Evolutionary conservation across 2,797 vertebrate species (phyloP).

Genomic region (Pachyuromys duprasi): DNA sequence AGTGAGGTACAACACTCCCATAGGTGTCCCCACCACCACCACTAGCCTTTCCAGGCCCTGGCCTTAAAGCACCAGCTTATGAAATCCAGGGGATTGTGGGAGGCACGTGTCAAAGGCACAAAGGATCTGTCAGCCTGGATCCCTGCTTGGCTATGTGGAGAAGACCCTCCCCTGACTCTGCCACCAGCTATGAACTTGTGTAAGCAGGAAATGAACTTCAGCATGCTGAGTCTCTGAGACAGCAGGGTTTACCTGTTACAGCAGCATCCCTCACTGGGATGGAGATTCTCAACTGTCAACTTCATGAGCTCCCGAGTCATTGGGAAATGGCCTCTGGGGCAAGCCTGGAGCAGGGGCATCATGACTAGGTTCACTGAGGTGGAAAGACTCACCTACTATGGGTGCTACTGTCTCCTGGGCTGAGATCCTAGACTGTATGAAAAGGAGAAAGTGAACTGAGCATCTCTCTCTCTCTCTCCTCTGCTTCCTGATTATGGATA

Average conservation of each 20-base stretch:
- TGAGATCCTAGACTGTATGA: neutral
- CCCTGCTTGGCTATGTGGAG: neutral
- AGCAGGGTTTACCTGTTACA: neutral
- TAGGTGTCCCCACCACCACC: no score
- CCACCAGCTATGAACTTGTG: neutral
- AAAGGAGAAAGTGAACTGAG: neutral
- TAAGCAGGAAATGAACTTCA: neutral
- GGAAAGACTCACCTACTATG: neutral
- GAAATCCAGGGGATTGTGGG: neutral
- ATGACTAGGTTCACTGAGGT: neutral
- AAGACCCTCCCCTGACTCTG: neutral
- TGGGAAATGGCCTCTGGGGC: neutral
- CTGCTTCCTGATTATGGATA: neutral
- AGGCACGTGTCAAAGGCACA: neutral
- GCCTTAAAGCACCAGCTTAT: neutral
- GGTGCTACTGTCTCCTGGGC: neutral
- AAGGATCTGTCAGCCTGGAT: neutral
- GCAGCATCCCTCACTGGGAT: neutral
- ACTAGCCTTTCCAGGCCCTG: accelerated
- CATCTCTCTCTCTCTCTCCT: neutral
- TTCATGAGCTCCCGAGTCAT: neutral
- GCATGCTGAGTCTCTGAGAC: neutral
- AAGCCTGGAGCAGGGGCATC: neutral
- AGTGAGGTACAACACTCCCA: neutral
- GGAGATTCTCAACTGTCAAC: neutral